These are phyloP conservation scores for Vulpes vulpes DNA, from an alignment of 2,113 vertebrate species.

Conservation along the genomic window DNA sequence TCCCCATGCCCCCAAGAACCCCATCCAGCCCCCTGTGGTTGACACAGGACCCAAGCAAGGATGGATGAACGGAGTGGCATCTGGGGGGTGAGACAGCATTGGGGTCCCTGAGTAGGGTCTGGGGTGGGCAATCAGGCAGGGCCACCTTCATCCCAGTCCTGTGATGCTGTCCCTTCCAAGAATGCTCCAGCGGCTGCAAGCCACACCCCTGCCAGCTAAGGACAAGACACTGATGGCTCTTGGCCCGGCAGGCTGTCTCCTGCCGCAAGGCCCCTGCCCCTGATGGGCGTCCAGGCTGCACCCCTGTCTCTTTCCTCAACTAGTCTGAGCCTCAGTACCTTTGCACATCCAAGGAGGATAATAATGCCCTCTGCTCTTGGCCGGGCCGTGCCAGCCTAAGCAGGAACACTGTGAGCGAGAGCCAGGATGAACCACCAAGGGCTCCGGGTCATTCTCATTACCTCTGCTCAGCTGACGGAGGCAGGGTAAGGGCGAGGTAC, in stretches of 20 bases:
- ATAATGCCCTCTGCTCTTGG: background rate
- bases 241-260: background rate
- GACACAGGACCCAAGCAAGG: background rate
- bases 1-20: background rate
- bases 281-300: background rate
- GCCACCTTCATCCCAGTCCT: background rate
- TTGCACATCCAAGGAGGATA: fast-evolving
- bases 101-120: background rate
- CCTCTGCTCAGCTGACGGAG: background rate
- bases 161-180: background rate
- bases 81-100: too few relatives aligned
- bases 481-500: background rate
- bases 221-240: background rate
- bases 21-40: background rate
- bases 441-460: background rate
- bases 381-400: background rate
- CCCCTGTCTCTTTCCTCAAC: background rate
- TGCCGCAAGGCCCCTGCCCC: background rate
- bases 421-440: background rate
- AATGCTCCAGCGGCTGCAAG: background rate
- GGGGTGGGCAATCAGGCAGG: fast-evolving
- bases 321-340: background rate
- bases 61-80: background rate
- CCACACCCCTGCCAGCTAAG: background rate
- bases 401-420: background rate